Base-by-base conservation (phyloP, 2,888 invertebrate genomes). In the Apeira syringaria region DNA sequence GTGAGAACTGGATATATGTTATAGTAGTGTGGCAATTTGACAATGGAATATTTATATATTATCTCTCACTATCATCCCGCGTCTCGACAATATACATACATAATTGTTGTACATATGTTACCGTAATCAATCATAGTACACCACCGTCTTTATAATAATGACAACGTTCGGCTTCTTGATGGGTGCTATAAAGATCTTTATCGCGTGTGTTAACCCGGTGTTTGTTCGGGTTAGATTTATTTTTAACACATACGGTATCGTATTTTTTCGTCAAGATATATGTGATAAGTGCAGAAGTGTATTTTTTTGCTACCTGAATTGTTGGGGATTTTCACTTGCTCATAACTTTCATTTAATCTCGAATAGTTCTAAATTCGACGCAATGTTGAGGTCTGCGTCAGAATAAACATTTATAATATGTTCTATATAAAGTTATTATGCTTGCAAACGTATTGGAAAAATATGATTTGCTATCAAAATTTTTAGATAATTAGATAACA, bases 111-210 rank as follows among this genome's bases (percentile, higher is more conserved):
- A n/a, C n/a, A n/a, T 15, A 34, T 34, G 34, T 35, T 47, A 54
- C 46, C 49, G 45, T 40, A 48, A 59, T 61, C 60, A 50, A 60
- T 63, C 60, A 60, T 42, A 42, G 38, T 33, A 36, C 39, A 27
- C 13, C 30, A 20, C 20, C 11, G 13, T 37, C 6, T 26, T 12
- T 39, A 22, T 27, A 40, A 36, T 46, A 34, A 36, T 33, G 35
- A 29, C 47, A 31, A 28, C 41, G 31, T 47, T 38, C 27, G 31
- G 33, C 22, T 24, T 6, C 25, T 45, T 44, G 47, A 51, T 48
- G 47, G 22, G 31, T 33, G 52, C 26, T 49, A 49, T 53, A 51
- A 50, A 50, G 32, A 48, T 49, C 50, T 44, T 47, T 50, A 49
- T 45, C 47, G 44, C 28, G 31, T 36, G 33, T 10, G 37, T 22